phyloP scores from a whole-genome alignment of 2,113 vertebrate genomes.

The Eidolon helvum region DNA sequence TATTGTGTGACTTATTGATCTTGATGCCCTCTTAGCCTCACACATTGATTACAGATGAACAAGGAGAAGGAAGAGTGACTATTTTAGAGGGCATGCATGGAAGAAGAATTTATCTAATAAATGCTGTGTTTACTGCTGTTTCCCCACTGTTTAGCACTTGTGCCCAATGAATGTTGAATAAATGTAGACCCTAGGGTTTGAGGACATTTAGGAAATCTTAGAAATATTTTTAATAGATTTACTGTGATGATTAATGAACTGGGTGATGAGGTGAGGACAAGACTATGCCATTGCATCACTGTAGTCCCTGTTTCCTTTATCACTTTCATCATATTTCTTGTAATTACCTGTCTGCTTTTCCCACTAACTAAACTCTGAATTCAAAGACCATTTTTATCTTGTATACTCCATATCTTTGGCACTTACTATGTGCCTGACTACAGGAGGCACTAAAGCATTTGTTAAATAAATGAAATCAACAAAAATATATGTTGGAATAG shows the following conservation, averaged over 20 bases:
- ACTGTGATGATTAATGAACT: not conserved
- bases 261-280: not conserved
- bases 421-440: not conserved
- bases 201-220: not conserved
- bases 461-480: not conserved
- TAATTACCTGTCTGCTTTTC: not conserved
- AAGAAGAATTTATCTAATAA: not conserved
- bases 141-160: not conserved
- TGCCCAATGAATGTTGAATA: not conserved
- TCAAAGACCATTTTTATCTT: conserved; percentile 12
- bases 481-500: not conserved
- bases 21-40: not conserved
- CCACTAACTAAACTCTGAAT: not conserved
- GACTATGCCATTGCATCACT: not conserved
- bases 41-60: not conserved
- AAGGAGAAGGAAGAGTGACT: not conserved
- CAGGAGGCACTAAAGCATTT: not conserved
- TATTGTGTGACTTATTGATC: not conserved
- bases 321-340: not conserved
- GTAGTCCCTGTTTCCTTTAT: not conserved
- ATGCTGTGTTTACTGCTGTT: not conserved
- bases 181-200: not conserved
- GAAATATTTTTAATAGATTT: not conserved
- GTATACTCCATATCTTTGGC: not conserved
- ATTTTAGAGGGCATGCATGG: not conserved